phyloP scores from a whole-genome alignment of 2,113 vertebrate genomes.

The Astur gentilis region DNA sequence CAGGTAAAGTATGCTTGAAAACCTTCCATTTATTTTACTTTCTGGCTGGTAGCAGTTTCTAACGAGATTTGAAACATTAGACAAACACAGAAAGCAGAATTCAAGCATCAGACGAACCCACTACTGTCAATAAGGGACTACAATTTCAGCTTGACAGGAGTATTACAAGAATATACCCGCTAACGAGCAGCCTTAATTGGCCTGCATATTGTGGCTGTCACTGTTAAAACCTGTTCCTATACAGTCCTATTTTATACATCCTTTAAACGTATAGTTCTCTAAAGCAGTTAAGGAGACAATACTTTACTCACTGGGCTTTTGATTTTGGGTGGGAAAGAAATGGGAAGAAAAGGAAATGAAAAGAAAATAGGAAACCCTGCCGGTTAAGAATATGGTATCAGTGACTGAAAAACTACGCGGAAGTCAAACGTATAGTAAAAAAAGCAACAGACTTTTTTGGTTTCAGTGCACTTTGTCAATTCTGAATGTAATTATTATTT shows the following conservation, averaged over 20 bases:
- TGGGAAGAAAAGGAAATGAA: neutral
- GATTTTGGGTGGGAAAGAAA: neutral
- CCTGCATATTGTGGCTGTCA: conserved; percentile 58
- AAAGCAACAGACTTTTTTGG: neutral
- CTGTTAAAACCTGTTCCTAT: conserved; percentile 56
- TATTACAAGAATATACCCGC: conserved; percentile 43
- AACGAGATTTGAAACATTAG: conserved; percentile 1
- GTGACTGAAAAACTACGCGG: neutral
- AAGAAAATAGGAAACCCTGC: neutral
- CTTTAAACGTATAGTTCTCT: conserved; percentile 11
- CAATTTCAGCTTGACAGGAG: conserved; percentile 48
- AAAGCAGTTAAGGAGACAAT: conserved; percentile 18
- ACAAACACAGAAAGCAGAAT: conserved; percentile 30
- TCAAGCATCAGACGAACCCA: conserved; percentile 29
- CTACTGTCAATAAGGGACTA: conserved; percentile 42
- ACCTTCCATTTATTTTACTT: neutral
- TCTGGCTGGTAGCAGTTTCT: conserved; percentile 1
- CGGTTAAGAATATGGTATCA: neutral
- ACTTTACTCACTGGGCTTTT: neutral
- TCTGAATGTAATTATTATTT: neutral
- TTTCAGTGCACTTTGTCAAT: neutral
- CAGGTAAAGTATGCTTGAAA: neutral
- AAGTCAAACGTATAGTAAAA: neutral
- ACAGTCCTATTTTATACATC: conserved; percentile 1
- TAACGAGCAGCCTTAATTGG: conserved; percentile 63